Conservation (phyloP, 2,797 vertebrate genomes). For the Anas bernieri region DNA sequence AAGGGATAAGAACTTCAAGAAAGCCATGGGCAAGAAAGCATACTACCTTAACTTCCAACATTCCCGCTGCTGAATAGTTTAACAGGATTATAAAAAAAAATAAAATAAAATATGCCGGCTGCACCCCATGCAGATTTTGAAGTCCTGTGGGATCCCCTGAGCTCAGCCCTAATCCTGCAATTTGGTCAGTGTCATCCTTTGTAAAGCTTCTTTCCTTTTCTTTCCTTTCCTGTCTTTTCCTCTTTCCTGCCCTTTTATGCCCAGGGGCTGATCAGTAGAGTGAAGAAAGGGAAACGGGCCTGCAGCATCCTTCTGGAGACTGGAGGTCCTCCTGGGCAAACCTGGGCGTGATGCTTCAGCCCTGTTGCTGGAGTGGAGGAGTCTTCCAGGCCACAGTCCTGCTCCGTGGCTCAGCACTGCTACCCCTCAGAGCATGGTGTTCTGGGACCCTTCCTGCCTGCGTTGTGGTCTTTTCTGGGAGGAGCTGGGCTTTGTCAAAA, state of each 20-base stretch:
- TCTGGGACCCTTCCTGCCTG: conserved; percentile 4
- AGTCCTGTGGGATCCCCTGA: conserved; percentile 25
- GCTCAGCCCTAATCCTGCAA: conserved; percentile 36
- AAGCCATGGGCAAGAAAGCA: conserved; percentile 21
- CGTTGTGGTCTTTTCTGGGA: neutral
- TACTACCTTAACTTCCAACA: conserved; percentile 44
- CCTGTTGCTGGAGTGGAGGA: conserved; percentile 32
- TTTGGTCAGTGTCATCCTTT: conserved; percentile 42
- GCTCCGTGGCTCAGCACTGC: neutral
- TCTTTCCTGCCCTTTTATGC: conserved; percentile 38
- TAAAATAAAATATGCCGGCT: conserved; percentile 41
- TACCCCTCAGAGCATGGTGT: neutral
- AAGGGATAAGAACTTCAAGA: conserved; percentile 13
- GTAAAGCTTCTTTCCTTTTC: conserved; percentile 24
- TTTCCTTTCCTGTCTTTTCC: neutral
- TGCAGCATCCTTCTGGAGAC: conserved; percentile 41
- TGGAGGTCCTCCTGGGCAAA: neutral
- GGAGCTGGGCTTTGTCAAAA: conserved; percentile 18
- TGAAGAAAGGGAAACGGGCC: neutral
- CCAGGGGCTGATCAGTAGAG: neutral
- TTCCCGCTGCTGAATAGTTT: conserved; percentile 48
- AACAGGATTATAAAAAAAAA: conserved; percentile 23
- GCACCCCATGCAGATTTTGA: conserved; percentile 32
- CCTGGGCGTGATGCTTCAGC: conserved; percentile 27
- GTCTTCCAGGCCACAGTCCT: conserved; percentile 40